Base-by-base conservation (phyloP, 2,113 vertebrate species). In the Tachysurus vachellii region DNA sequence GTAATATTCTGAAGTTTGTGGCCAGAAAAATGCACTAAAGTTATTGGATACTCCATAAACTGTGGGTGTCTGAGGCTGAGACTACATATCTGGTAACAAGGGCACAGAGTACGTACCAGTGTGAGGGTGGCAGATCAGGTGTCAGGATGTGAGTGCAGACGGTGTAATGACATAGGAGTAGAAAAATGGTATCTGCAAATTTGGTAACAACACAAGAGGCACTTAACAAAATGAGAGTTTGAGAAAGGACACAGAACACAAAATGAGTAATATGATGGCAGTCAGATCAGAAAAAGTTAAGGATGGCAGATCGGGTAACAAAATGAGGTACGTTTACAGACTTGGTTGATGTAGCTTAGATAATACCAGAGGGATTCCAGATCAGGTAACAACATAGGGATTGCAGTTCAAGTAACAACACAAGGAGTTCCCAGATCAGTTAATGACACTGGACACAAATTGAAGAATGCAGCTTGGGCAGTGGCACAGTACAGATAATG, bases 401-500 rank as follows among this genome's bases (percentile, higher is more conserved):
- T 21, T 70, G 64, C 50, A 70, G 61, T 50, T 53, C 4, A 2
- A 53, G 26, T 50, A 54, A 57, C 59, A 64, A 31, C 11, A 56
- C 53, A 36, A 61, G 53, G 28, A 61, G 50, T 56, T 50, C 53
- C 56, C 56, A 71, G 50, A 71, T 71, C 4, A 4, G 50, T 57
- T 71, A 36, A 54, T 54, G n/a, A 71, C 64, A 36, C 11, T 1
- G 82, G 21, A 57, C 14, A 84, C 5, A 42, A 50, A 42, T 68
- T 70, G n/a, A 17, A 57, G 54, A 57, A 57, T 36, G 77, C 54
- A 57, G 77, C 77, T 57, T 80, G 28, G 54, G 31, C 9, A 36
- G 31, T 76, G 73, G 73, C 44, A 61, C 56, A 85, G 66, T 76
- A 61, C 62, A 56, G 44, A 13, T 56, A 50, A n/a, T 79, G 62